Base-by-base conservation (phyloP, 2,113 vertebrate species). In the Corydoras maculifer region DNA sequence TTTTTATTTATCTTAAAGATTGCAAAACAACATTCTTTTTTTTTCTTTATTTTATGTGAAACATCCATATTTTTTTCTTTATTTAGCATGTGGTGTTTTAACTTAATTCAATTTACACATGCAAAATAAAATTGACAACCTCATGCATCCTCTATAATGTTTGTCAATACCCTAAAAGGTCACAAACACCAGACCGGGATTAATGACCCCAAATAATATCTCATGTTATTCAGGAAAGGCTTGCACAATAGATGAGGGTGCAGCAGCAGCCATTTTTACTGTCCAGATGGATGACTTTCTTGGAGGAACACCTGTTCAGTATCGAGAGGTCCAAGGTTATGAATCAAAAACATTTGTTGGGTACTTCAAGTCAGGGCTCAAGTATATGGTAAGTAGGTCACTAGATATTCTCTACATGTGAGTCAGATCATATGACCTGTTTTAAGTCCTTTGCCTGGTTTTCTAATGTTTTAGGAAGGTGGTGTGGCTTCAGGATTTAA, bases 261-360 rank as follows among this genome's bases (percentile, higher is more conserved):
- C 94, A 14, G 89, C 95, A 0, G 97, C 97, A 0, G 96, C 97
- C 80, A 96, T 99, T 78, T 98, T 99, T 80, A 96, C 95, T 0
- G 91, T 98, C 58, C 97, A 99, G 83, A 89, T 99, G 92, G 97
- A 99, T 0, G 96, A 99, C 75, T 88, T 93, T 86, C 93, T 99
- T 13, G 91, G 93, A 0, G 97, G 97, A 3, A 91, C 85, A 72
- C 94, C 96, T 1, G 87, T 98, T 79, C 97, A 99, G 88, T 92
- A 96, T 78, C 91, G 97, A 0, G 97, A 99, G 80, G 91, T 94
- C 69, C 96, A 99, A 82, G 92, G 93, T 43, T 78, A 93, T 0
- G 97, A 99, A 83, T 99, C 96, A 2, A 80, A 91, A 72, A 88
- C 91, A 14, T 99, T 99, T 81, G 84, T 94, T 3, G 94, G 95